Evolutionary conservation across 2,797 vertebrate genomes (phyloP).

Genomic region (Potorous gilbertii): DNA sequence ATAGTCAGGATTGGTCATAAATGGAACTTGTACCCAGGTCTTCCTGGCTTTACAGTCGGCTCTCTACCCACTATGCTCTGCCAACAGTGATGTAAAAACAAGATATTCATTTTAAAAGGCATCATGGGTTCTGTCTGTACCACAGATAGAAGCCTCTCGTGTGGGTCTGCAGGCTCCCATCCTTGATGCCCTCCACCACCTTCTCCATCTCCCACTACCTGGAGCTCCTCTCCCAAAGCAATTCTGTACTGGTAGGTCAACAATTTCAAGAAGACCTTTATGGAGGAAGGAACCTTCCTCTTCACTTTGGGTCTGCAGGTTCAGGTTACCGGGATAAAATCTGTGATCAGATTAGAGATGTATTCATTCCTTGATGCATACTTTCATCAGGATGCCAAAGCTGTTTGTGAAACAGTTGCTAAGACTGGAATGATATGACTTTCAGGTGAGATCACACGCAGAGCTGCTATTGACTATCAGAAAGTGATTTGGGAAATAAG

Average conservation of each 20-base stretch:
- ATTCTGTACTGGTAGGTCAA: conserved; percentile 93
- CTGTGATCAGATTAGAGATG: conserved; percentile 97
- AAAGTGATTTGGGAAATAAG: conserved; percentile 94
- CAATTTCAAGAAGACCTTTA: conserved; percentile 92
- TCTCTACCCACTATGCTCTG: neutral
- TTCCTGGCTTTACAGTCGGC: neutral
- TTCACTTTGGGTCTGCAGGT: conserved; percentile 96
- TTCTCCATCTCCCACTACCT: too few species aligned
- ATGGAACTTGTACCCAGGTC: neutral
- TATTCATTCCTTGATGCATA: conserved; percentile 94
- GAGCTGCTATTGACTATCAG: conserved; percentile 93
- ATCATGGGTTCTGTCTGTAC: conserved; percentile 11
- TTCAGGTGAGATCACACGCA: conserved; percentile 95
- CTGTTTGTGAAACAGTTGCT: conserved; percentile 96
- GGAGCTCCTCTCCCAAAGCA: too few species aligned
- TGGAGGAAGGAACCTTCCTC: conserved; percentile 95
- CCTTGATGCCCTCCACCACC: rapidly evolving
- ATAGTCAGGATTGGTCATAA: neutral
- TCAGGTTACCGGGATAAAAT: conserved; percentile 99
- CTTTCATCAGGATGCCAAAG: conserved; percentile 97
- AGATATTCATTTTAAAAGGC: neutral
- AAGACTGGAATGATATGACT: conserved; percentile 98
- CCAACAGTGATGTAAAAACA: neutral
- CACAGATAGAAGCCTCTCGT: neutral
- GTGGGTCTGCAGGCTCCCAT: rapidly evolving